Evolutionary conservation across 2,113 vertebrate species (phyloP).

Genomic region (Thalassarche chlororhynchos): DNA sequence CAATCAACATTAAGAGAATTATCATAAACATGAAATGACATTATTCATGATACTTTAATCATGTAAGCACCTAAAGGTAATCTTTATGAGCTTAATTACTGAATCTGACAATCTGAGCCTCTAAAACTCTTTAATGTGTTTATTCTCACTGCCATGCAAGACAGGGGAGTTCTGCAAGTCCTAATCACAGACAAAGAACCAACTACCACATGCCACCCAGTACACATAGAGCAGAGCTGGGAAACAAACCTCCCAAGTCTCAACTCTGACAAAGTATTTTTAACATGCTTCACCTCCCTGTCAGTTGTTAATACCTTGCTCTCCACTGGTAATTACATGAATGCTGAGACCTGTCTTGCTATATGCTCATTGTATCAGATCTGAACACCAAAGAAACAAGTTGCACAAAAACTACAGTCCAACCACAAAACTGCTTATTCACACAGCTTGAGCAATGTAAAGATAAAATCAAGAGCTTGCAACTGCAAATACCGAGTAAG

Average conservation of each 20-base stretch:
- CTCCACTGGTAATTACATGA: background rate
- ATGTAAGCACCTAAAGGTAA: background rate
- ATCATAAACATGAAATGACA: background rate
- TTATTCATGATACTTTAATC: background rate
- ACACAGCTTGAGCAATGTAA: background rate
- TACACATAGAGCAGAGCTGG: background rate
- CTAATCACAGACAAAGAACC: background rate
- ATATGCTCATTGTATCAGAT: background rate
- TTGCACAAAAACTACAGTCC: background rate
- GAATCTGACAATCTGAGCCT: background rate
- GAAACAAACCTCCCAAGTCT: background rate
- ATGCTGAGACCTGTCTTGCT: background rate
- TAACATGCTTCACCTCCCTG: background rate
- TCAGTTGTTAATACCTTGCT: background rate
- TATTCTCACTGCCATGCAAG: background rate
- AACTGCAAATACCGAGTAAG: background rate
- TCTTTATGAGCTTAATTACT: background rate
- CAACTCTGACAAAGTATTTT: background rate
- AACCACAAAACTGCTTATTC: background rate
- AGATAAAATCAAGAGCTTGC: background rate
- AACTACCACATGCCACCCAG: background rate
- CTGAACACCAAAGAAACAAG: background rate
- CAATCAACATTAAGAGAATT: background rate
- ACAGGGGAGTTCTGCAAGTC: background rate
- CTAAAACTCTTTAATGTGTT: background rate